Evolutionary conservation across 2,113 vertebrate species (phyloP), one percentile per base, ranked within the genome.

Genomic region (Myxocyprinus asiaticus): DNA sequence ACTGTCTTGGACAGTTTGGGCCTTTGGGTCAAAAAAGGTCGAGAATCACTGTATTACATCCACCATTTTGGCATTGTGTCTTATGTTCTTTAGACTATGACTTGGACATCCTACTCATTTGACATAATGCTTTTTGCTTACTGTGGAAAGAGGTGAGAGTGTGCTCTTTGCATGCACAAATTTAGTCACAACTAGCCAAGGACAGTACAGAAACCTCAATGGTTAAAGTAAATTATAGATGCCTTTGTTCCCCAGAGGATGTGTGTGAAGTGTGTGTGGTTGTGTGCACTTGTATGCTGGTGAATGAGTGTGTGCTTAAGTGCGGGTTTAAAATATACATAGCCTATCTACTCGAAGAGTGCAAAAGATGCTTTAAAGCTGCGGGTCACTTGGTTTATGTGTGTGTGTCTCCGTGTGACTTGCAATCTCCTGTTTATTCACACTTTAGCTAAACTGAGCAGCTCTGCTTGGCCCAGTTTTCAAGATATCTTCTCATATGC

Each of bases 371-470:
- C 22, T 33, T 33, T 33, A 33, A 33, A 33, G 22, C 22, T 3
- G 22, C 3, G 22, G 22, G 1, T 33, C 22, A 33, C 22, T 33
- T 33, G 22, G 22, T 33, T 1, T 33, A 33, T 33, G 22, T 33
- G 22, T 33, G 22, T 33, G 22, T 33, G 22, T 33, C 22, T 33
- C 22, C 3, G 22, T 33, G 22, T 33, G 22, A 33, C 1, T 33
- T 33, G 22, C 3, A 33, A 33, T 33, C 22, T 33, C 22, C 22
- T 77, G 59, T 80, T 47, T 77, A 47, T 62, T 64, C 22, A 68
- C 68, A 48, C 68, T 80, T 73, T 53, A 77, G 67, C 56, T 83
- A 77, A 78, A 83, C 77, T 51, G 51, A 80, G 73, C 65, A 62
- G 67, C 42, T 67, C 44, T 42, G 42, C 45, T 33, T 33, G 22